These are phyloP conservation scores for Mellilla xanthometata DNA, from an alignment of 2,888 invertebrate genomes.

Conservation along the genomic window DNA sequence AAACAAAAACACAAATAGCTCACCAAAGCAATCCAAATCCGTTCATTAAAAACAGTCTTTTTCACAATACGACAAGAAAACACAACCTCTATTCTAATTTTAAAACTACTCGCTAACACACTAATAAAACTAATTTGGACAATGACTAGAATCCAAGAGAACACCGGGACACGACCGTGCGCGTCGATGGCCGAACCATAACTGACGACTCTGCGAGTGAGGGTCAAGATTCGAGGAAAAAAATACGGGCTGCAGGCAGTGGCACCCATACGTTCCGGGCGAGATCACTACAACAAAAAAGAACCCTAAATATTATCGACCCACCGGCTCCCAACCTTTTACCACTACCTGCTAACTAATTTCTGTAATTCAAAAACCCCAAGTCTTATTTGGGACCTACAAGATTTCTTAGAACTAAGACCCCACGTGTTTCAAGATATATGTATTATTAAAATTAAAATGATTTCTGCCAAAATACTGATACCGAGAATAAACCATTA, in stretches of 20 bases:
- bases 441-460: too few species aligned
- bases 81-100: conserved; percentile 30
- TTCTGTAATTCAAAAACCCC: too few species aligned
- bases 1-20: conserved; percentile 42
- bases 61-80: conserved; percentile 49
- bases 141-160: conserved; percentile 77
- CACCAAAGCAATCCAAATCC: conserved; percentile 79
- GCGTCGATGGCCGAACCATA: conserved; percentile 73
- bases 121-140: conserved; percentile 62
- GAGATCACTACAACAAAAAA: conserved; percentile 80
- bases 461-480: background rate
- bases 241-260: conserved; percentile 49
- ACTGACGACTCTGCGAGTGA: conserved; percentile 62
- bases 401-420: conserved; percentile 4
- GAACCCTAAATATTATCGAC: conserved; percentile 77
- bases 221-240: conserved; percentile 71
- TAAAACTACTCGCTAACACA: conserved; percentile 47
- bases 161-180: conserved; percentile 67
- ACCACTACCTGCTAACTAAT: conserved; percentile 17
- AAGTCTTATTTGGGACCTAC: conserved; percentile 24
- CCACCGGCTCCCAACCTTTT: conserved; percentile 64
- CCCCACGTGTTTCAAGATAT: too few species aligned
- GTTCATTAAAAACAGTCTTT: conserved; percentile 70
- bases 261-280: conserved; percentile 76
- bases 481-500: background rate